phyloP scores from a whole-genome alignment of 2,888 invertebrate species.

The Palloptera scutellata region DNA sequence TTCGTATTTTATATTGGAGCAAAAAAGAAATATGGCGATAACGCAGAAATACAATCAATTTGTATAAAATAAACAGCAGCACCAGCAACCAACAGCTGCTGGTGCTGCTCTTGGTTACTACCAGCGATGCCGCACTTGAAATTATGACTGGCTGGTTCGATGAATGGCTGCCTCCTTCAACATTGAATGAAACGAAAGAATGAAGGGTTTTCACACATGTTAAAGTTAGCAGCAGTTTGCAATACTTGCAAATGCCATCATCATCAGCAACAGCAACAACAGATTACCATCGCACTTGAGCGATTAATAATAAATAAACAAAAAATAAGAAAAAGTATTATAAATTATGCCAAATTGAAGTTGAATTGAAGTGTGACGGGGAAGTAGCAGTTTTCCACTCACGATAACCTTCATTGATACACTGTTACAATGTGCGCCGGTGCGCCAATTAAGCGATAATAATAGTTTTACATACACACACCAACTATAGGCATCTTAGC shows the following conservation, averaged over 20 bases:
- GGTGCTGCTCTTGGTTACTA: not conserved
- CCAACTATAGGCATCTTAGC: too few species aligned
- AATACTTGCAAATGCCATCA: too few species aligned
- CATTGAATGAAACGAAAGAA: too few species aligned
- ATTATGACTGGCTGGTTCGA: too few species aligned
- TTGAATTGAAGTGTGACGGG: not conserved
- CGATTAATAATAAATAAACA: not conserved
- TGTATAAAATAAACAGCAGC: not conserved
- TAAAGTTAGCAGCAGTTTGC: too few species aligned
- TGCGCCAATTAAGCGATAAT: constrained; percentile 34
- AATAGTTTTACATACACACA: constrained; percentile 21
- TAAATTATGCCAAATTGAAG: constrained; percentile 6
- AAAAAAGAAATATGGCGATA: not conserved
- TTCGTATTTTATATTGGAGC: not conserved
- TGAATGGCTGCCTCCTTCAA: too few species aligned
- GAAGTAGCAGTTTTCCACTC: not conserved
- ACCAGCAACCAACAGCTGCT: too few species aligned
- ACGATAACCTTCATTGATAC: constrained; percentile 3
- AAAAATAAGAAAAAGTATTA: constrained; percentile 14
- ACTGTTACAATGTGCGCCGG: not conserved
- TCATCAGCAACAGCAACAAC: too few species aligned
- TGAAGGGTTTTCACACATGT: too few species aligned
- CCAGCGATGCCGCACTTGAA: constrained; percentile 1
- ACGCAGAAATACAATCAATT: constrained; percentile 11
- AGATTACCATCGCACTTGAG: too few species aligned